phyloP scores from a whole-genome alignment of 2,113 vertebrate species.

The Pelobates fuscus region DNA sequence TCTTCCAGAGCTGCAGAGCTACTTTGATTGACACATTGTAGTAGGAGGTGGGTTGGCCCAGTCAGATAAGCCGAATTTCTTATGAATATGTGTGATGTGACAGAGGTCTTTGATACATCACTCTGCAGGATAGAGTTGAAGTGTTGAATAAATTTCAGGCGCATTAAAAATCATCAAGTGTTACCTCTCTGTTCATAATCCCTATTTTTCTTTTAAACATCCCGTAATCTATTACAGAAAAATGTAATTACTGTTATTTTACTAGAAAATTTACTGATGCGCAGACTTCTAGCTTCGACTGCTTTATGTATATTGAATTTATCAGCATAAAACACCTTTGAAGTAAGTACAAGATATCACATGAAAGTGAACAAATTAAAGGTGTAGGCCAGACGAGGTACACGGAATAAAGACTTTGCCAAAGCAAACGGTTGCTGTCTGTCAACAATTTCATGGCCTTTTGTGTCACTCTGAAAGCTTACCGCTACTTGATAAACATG shows the following conservation, averaged over 20 bases:
- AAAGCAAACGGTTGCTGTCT: neutral
- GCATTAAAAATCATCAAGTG: slow-evolving; percentile 35
- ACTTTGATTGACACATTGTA: neutral
- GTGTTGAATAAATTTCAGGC: slow-evolving; percentile 19
- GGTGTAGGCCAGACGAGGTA: slow-evolving; percentile 3
- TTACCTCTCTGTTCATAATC: slow-evolving; percentile 11
- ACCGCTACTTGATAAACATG: neutral
- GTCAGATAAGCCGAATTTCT: neutral
- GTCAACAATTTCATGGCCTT: neutral
- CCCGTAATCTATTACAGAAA: slow-evolving; percentile 12
- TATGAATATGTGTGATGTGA: slow-evolving; percentile 12
- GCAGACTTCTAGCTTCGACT: neutral
- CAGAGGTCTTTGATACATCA: slow-evolving; percentile 21
- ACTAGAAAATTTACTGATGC: slow-evolving; percentile 21
- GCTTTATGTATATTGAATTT: slow-evolving; percentile 19
- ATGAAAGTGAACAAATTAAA: slow-evolving; percentile 22
- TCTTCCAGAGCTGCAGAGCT: neutral
- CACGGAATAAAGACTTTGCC: neutral
- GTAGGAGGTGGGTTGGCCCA: neutral
- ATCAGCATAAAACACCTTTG: slow-evolving; percentile 26
- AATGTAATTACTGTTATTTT: slow-evolving; percentile 37
- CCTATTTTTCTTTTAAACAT: slow-evolving; percentile 27
- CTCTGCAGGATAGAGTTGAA: slow-evolving; percentile 17
- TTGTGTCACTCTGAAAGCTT: neutral
- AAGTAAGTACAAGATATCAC: slow-evolving; percentile 3